Evolutionary conservation across 2,797 vertebrate species (phyloP).

Genomic region (Delichon dasypus): DNA sequence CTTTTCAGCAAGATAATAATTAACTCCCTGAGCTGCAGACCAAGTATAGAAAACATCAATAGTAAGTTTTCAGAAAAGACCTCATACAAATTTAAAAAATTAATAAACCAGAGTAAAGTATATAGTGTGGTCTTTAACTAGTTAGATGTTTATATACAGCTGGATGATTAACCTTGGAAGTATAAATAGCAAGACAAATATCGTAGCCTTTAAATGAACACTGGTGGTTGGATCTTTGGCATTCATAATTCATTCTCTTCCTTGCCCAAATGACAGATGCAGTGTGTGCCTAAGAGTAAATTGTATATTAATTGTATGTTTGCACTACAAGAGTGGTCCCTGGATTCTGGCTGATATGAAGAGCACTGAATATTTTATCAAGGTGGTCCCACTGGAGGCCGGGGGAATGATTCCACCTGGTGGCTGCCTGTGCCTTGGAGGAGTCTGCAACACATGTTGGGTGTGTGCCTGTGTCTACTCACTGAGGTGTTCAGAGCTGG

Average conservation of each 20-base stretch:
- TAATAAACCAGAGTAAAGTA: not conserved
- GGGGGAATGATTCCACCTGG: not conserved
- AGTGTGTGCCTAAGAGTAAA: not conserved
- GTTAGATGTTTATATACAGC: not conserved
- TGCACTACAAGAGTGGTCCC: not conserved
- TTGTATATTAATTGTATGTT: not conserved
- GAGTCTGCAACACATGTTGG: not conserved
- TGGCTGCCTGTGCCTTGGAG: not conserved
- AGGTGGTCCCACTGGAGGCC: not conserved
- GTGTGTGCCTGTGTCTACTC: not conserved
- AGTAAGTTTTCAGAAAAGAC: not conserved
- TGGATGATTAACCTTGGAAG: not conserved
- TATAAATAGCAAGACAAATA: slow-evolving; percentile 22
- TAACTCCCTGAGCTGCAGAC: not conserved
- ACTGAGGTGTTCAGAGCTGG: not conserved
- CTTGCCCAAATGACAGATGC: not conserved
- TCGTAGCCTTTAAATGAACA: not conserved
- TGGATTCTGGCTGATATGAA: not conserved
- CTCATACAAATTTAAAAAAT: not conserved
- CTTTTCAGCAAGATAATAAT: not conserved
- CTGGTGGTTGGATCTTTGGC: not conserved
- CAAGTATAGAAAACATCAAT: not conserved
- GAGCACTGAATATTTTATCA: not conserved
- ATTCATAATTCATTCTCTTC: not conserved
- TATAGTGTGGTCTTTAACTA: not conserved